A percentile compares a stretch with the other conserved stretches of the same genome.
These are phyloP conservation scores for Lycodopsis pacificus DNA, from an alignment of 2,797 vertebrate species.

Conservation along the genomic window DNA sequence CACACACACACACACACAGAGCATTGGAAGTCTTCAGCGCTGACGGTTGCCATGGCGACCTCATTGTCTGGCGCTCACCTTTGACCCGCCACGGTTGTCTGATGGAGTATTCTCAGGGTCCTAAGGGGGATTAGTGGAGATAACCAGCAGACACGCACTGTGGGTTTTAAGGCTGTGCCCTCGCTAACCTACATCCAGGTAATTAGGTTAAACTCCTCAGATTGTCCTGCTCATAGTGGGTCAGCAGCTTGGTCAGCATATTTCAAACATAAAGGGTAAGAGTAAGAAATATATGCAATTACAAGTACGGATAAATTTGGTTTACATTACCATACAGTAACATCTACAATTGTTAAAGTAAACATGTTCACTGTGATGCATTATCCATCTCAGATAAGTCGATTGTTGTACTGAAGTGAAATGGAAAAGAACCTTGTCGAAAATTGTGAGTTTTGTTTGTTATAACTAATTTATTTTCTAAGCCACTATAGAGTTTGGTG, in stretches of 20 bases:
- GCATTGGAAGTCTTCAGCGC: slow-evolving; percentile 56
- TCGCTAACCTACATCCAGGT: slow-evolving; percentile 74
- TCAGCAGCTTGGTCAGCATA: slow-evolving; percentile 30
- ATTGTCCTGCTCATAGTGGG: slow-evolving; percentile 27
- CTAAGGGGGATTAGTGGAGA: slow-evolving; percentile 78
- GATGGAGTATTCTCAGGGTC: slow-evolving; percentile 69
- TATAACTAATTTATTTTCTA: neutral
- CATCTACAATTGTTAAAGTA: neutral
- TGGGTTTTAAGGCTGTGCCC: slow-evolving; percentile 65
- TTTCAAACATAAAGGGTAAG: neutral
- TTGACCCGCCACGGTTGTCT: slow-evolving; percentile 72
- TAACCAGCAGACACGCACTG: slow-evolving; percentile 59
- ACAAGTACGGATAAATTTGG: neutral
- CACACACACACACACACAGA: slow-evolving; percentile 9
- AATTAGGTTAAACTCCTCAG: slow-evolving; percentile 69
- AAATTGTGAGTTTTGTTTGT: neutral
- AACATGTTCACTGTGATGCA: neutral
- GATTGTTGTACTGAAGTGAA: neutral
- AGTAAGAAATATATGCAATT: neutral
- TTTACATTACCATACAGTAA: neutral
- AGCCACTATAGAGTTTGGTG: neutral
- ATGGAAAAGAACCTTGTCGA: neutral
- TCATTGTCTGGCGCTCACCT: slow-evolving; percentile 75
- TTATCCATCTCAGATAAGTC: neutral
- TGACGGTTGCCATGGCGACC: slow-evolving; percentile 71